Evolutionary conservation across 1,140 invertebrate genomes (phyloP), one percentile per base, ranked within the genome.

Genomic region (Teleopsis dalmanni): DNA sequence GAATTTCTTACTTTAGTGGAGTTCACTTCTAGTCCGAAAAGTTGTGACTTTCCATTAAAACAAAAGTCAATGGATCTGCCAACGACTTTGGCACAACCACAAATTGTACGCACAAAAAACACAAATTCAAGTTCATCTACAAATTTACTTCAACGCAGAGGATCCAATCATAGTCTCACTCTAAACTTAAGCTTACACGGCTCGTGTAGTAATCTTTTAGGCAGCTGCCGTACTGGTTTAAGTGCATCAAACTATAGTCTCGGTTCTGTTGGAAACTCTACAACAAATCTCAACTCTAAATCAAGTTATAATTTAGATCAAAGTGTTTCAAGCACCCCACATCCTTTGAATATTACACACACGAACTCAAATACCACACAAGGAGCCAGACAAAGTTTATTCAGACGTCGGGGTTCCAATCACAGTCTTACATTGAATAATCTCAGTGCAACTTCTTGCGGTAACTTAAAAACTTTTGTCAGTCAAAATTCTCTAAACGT

Each of bases 121-220:
- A 43, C 62, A 55, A 47, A 47, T 7, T 37, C 45, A 10, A 58
- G 57, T 27, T 58, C 57, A 43, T 43, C 71, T 2, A 66, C 61
- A 65, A 83, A 84, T 56, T 66, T 88, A 3, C 59, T 88, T 11
- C 85, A 91, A 70, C 77, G 88, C 14, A 76, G 88, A 7, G 89
- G 90, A 2, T 93, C 90, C 0, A 93, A 88, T 64, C 89, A 90
- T 19, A 92, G 88, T 56, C 73, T 95, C 6, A 94, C 89, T 0
- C 57, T 79, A 19, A 79, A 79, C 51, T 73, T 79, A 19, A 79
- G 79, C 52, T 73, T 79, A 22, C 64, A 73, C 43, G 74, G 74
- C 4, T 68, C 72, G 0, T 68, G 62, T 37, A 55, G 64, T 18
- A 67, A 67, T 38, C 13, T 68, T 54, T 11, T 68, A 54, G 65